phyloP scores from a whole-genome alignment of 1,140 invertebrate species.

The Orussus abietinus region DNA sequence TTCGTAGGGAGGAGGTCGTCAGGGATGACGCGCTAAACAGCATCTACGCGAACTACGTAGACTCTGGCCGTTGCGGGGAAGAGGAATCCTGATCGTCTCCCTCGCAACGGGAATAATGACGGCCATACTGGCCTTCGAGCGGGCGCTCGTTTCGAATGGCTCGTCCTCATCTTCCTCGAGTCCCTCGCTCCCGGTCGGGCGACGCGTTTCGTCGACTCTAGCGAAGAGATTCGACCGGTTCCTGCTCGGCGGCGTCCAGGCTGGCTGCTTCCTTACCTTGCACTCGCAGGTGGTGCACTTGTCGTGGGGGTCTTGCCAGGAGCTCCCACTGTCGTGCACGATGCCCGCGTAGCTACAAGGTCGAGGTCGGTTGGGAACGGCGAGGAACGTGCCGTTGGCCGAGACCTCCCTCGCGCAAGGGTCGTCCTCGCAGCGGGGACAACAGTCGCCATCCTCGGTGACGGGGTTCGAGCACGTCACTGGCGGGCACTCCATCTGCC shows the following conservation, averaged over 20 bases:
- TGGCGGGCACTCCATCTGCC: slow-evolving; percentile 79
- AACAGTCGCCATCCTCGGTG: slow-evolving; percentile 63
- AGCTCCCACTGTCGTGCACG: slow-evolving; percentile 60
- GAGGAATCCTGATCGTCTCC: no score
- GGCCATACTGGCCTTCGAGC: no score
- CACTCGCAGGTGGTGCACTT: slow-evolving; percentile 73
- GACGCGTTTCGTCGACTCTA: no score
- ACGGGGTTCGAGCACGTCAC: slow-evolving; percentile 66
- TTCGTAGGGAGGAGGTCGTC: no score
- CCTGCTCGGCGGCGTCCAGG: slow-evolving; percentile 17
- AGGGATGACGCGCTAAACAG: no score
- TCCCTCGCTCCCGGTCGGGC: no score
- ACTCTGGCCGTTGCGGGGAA: no score
- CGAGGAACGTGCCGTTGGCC: slow-evolving; percentile 32
- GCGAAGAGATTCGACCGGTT: no score
- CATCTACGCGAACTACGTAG: no score
- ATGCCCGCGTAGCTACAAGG: slow-evolving; percentile 60
- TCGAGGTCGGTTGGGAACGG: slow-evolving; percentile 34
- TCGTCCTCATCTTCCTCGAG: slow-evolving; percentile 12
- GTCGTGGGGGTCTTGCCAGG: slow-evolving; percentile 61
- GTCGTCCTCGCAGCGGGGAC: slow-evolving; percentile 67
- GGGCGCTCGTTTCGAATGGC: no score
- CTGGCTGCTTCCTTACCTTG: slow-evolving; percentile 61
- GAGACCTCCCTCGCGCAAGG: slow-evolving; percentile 47
- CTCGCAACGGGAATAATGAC: no score